Conservation (phyloP, 1,140 invertebrate species). For the Sinella curviseta region DNA sequence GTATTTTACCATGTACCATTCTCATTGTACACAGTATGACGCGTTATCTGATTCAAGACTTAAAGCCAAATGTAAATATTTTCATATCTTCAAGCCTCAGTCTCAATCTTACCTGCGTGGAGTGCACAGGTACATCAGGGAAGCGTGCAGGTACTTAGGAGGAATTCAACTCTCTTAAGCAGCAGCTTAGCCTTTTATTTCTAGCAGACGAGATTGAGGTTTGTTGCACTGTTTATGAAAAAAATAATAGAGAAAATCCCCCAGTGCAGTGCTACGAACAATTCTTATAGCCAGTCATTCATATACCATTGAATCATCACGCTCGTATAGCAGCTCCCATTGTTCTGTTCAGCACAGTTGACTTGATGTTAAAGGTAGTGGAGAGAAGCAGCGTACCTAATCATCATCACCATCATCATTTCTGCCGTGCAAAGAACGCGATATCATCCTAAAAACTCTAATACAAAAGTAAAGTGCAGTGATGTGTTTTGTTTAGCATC, state of each 20-base stretch:
- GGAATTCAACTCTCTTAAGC: background rate
- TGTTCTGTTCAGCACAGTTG: constrained; percentile 2
- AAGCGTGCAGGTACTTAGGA: background rate
- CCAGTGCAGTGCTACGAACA: background rate
- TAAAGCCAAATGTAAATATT: constrained; percentile 3
- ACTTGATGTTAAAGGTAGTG: background rate
- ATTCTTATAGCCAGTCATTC: background rate
- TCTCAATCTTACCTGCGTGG: constrained; percentile 14
- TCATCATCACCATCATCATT: background rate
- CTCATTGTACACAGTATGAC: no score
- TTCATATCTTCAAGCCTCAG: constrained; percentile 1
- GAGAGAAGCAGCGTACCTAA: background rate
- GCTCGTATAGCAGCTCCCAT: background rate
- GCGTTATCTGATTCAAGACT: no score
- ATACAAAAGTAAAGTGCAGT: constrained; percentile 4
- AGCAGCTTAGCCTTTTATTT: background rate
- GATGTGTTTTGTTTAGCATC: constrained; percentile 16
- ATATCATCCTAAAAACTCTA: background rate
- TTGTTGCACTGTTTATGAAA: background rate
- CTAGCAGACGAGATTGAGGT: background rate
- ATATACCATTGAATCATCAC: constrained; percentile 2
- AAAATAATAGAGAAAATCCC: background rate
- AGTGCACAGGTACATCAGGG: background rate
- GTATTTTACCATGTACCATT: no score
- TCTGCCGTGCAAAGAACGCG: background rate